These are phyloP conservation scores for Tamias sibiricus DNA, from an alignment of 2,113 vertebrate genomes.

Conservation along the genomic window DNA sequence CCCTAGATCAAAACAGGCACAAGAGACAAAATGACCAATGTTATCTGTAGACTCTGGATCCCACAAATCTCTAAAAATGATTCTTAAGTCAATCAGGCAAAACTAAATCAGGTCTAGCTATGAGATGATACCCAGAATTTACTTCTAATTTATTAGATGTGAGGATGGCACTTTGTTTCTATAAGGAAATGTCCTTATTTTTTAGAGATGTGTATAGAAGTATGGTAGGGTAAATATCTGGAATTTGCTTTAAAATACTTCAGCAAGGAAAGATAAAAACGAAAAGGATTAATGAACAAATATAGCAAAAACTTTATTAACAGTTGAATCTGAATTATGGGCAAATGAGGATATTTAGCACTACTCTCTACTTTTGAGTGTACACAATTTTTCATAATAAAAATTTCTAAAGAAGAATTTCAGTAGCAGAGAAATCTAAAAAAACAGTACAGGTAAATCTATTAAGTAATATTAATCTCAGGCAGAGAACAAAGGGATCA, in stretches of 20 bases:
- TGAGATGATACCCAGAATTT: constrained; percentile 12
- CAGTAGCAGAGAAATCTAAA: constrained; percentile 13
- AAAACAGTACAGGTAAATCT: constrained; percentile 3
- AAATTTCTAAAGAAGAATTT: constrained; percentile 7
- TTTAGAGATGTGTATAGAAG: constrained; percentile 35
- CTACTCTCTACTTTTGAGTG: background rate
- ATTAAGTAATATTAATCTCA: constrained; percentile 38
- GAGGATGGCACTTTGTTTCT: constrained; percentile 43
- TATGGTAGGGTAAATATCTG: background rate
- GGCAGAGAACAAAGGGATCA: constrained; percentile 29
- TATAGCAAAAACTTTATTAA: constrained; percentile 5
- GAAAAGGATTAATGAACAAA: constrained; percentile 44
- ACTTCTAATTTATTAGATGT: constrained; percentile 2
- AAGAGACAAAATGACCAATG: constrained; percentile 17
- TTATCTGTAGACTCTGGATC: background rate
- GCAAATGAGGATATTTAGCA: background rate
- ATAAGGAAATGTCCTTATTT: constrained; percentile 36
- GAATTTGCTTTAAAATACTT: constrained; percentile 41
- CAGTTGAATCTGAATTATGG: background rate
- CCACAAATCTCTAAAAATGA: constrained; percentile 10
- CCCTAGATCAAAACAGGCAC: background rate
- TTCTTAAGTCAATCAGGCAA: constrained; percentile 11
- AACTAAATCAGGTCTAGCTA: background rate
- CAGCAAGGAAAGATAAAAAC: constrained; percentile 39
- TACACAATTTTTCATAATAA: constrained; percentile 47